These are phyloP conservation scores for Troides helena DNA, from an alignment of 2,888 invertebrate species.

Conservation along the genomic window DNA sequence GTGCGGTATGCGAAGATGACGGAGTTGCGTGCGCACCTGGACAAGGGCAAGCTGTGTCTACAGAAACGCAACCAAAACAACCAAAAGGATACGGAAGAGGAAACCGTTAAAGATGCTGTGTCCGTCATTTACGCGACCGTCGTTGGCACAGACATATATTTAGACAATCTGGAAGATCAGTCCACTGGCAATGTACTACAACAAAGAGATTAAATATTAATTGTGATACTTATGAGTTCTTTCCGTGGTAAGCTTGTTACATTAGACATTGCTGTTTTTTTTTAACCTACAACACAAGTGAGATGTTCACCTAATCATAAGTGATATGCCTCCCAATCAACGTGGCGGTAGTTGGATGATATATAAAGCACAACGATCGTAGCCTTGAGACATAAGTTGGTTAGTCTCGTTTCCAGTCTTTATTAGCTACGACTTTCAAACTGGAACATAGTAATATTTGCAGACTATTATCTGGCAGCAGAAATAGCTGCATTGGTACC, in stretches of 20 bases:
- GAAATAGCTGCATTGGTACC: too few species aligned
- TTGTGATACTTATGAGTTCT: too few species aligned
- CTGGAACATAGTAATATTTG: too few species aligned
- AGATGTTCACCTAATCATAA: too few species aligned
- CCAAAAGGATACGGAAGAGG: constrained; percentile 7
- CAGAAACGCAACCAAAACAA: constrained; percentile 30
- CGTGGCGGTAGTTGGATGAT: too few species aligned
- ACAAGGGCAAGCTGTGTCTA: constrained; percentile 36
- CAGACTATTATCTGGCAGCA: too few species aligned
- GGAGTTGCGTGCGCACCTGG: constrained; percentile 43
- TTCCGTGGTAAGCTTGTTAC: too few species aligned
- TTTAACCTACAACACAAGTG: too few species aligned
- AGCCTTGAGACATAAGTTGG: too few species aligned
- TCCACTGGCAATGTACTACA: neutral
- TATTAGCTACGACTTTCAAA: neutral
- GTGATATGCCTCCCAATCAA: too few species aligned
- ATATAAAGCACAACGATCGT: too few species aligned
- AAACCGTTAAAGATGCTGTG: neutral
- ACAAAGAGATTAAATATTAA: neutral
- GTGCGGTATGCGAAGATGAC: constrained; percentile 37
- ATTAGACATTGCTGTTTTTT: too few species aligned
- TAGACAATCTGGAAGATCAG: constrained; percentile 1
- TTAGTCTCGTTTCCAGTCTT: neutral
- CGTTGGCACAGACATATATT: constrained; percentile 4
- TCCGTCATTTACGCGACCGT: constrained; percentile 20